Percentiles rank a stretch among this genome's conserved stretches.
phyloP scores from a whole-genome alignment of 2,888 invertebrate species.

The Helobdella robusta region DNA sequence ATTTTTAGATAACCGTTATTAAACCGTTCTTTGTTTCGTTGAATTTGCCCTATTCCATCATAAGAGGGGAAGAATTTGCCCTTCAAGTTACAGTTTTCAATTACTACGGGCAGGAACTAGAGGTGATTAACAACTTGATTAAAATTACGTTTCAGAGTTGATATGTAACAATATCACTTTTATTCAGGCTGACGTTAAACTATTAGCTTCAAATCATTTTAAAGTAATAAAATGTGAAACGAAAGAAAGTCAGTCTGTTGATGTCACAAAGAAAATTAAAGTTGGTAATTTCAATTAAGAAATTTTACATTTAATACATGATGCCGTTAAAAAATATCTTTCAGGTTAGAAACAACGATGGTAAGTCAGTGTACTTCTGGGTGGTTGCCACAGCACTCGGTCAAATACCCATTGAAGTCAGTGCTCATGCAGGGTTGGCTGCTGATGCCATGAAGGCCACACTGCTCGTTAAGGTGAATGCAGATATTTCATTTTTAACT shows the following conservation, averaged over 20 bases:
- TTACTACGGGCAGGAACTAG: slow-evolving; percentile 51
- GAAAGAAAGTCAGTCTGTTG: neutral
- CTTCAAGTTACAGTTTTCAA: slow-evolving; percentile 80
- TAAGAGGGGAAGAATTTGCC: slow-evolving; percentile 78
- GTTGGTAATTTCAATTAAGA: neutral
- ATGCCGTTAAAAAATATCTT: neutral
- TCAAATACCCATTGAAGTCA: slow-evolving; percentile 63
- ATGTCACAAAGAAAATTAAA: neutral
- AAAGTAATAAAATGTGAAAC: slow-evolving; percentile 36
- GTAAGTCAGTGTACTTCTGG: slow-evolving; percentile 74
- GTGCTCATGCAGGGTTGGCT: slow-evolving; percentile 63
- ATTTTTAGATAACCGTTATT: slow-evolving; percentile 55
- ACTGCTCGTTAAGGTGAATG: slow-evolving; percentile 52
- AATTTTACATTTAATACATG: neutral
- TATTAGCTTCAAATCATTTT: slow-evolving; percentile 64
- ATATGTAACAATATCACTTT: neutral
- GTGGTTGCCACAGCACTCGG: slow-evolving; percentile 67
- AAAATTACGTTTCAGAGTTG: neutral
- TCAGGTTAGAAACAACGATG: slow-evolving; percentile 41
- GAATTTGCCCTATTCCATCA: slow-evolving; percentile 76
- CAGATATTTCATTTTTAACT: neutral
- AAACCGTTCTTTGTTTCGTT: slow-evolving; percentile 74
- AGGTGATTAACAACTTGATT: neutral
- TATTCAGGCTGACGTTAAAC: slow-evolving; percentile 63
- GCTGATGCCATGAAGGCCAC: slow-evolving; percentile 70